These are phyloP conservation scores for Gymnorhina tibicen DNA, from an alignment of 2,113 vertebrate genomes.

Conservation along the genomic window DNA sequence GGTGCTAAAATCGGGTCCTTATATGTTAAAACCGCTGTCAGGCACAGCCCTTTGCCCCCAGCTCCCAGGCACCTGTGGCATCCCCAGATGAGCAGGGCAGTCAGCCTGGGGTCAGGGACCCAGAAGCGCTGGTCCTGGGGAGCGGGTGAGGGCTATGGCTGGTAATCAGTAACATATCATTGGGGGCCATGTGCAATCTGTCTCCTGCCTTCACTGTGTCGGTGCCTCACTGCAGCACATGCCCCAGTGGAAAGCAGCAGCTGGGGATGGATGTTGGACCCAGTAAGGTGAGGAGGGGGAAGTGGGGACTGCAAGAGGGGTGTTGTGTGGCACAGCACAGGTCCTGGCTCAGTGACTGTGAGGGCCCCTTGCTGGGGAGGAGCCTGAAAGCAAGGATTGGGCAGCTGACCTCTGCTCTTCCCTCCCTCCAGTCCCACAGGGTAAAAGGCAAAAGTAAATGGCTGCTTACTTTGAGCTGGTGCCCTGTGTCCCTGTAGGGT, in stretches of 20 bases:
- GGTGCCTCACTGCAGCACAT: background rate
- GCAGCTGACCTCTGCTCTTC: background rate
- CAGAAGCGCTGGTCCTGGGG: fast-evolving
- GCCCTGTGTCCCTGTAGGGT: too few relatives aligned
- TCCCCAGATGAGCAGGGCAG: background rate
- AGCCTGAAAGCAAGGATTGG: background rate
- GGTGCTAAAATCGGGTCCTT: constrained; percentile 53
- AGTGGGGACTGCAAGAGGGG: background rate
- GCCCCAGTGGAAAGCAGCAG: background rate
- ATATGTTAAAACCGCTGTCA: background rate
- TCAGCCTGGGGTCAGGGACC: background rate
- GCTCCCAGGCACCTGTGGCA: background rate
- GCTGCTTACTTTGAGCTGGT: background rate
- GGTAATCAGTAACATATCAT: background rate
- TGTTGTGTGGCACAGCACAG: background rate
- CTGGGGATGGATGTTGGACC: background rate
- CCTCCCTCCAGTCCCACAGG: background rate
- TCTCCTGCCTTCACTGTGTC: background rate
- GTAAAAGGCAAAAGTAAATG: background rate
- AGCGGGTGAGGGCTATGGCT: fast-evolving
- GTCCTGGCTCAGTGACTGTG: background rate
- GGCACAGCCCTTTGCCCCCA: background rate
- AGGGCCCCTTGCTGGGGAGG: background rate
- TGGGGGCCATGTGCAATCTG: background rate
- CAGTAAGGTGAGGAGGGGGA: background rate